Base-by-base conservation (phyloP, 2,888 invertebrate genomes). In the Lumbricus terrestris region DNA sequence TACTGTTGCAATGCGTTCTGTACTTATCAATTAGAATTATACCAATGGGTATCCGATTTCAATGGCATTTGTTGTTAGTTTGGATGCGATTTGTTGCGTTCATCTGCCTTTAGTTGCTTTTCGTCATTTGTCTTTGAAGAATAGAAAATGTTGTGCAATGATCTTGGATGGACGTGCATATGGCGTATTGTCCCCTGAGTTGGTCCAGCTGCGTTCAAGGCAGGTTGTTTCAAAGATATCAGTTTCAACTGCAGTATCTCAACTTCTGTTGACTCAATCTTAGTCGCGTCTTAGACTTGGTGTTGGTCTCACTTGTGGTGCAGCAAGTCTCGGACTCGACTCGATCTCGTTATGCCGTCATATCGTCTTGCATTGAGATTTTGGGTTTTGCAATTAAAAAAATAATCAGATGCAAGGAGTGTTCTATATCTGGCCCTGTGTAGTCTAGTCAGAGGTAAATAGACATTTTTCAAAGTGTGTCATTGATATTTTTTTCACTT, bases 61-160 rank as follows among this genome's bases (percentile, higher is more conserved):
- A n/a, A n/a, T n/a, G 69, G 69, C 69, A 69, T 69, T 69, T n/a
- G n/a, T 69, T n/a, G 69, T 69, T n/a, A 69, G n/a, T 69, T n/a
- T 69, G 69, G 69, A 11, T 69, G 69, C n/a, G 29, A n/a, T 69
- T 69, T 69, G 29, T 8, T 69, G 69, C 29, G 29, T 69, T 69
- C 69, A n/a, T 69, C 69, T 69, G 69, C 69, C 69, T 69, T 69
- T n/a, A 23, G 23, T 47, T 47, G 47, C 23, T 47, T 47, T 47
- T 47, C 23, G 47, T 47, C 23, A 23, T 47, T 47, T 47, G 47
- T 23, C 47, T 15, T 47, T 23, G n/a, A n/a, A n/a, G n/a, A n/a
- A n/a, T n/a, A n/a, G 69, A 29, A 69, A n/a, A 69, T 69, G n/a
- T 69, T 69, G 69, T 69, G 69, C 29, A 69, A 69, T 69, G 69